Conservation (phyloP, 2,888 invertebrate species). For the Scelioninae gen. 1 region DNA sequence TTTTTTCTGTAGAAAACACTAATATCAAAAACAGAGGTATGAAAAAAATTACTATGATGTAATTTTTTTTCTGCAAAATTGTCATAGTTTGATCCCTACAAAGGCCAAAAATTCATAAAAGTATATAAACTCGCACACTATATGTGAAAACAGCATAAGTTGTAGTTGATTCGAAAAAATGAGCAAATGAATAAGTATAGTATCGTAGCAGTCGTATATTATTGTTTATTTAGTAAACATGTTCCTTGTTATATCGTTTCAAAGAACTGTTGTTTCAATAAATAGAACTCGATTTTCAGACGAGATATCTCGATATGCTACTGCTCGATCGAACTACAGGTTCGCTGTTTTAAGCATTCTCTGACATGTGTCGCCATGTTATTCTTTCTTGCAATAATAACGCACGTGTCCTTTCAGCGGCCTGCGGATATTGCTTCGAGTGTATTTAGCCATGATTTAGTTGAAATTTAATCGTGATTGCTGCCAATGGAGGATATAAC, state of each 20-base stretch:
- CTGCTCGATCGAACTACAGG: conserved; percentile 53
- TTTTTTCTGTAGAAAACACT: no score
- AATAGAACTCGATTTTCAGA: conserved; percentile 62
- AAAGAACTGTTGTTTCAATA: conserved; percentile 64
- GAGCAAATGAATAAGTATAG: conserved; percentile 3
- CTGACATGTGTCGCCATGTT: conserved; percentile 70
- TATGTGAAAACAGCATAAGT: no score
- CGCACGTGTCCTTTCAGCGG: conserved; percentile 67
- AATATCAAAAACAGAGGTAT: no score
- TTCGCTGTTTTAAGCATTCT: conserved; percentile 49
- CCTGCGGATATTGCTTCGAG: conserved; percentile 60
- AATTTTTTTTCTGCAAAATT: no score
- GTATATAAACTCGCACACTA: no score
- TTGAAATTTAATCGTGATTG: conserved; percentile 58
- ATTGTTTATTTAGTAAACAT: conserved; percentile 65
- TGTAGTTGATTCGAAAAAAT: no score
- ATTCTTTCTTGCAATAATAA: conserved; percentile 72
- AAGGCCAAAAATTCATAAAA: no score
- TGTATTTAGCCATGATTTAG: conserved; percentile 62
- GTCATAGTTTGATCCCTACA: no score
- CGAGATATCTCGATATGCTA: conserved; percentile 35
- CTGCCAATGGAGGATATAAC: conserved; percentile 1
- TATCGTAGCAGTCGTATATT: conserved; percentile 11
- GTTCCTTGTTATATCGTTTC: conserved; percentile 53
- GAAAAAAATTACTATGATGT: no score